Conservation (phyloP, 1,140 invertebrate genomes). For the Drosophila sulfurigaster region DNA sequence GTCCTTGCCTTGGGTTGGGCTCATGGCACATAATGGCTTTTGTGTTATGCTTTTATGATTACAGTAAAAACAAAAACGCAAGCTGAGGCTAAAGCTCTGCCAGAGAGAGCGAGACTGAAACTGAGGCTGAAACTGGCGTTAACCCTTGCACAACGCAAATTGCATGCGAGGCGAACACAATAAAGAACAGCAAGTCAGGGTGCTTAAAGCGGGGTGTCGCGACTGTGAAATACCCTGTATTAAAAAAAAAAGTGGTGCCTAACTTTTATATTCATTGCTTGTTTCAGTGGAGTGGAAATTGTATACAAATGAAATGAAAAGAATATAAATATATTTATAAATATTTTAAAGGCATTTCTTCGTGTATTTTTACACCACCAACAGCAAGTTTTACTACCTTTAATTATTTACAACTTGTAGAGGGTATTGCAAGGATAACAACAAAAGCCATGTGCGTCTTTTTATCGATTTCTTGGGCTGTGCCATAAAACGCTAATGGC, state of each 20-base stretch:
- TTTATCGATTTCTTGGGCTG: conserved; percentile 72
- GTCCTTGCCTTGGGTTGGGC: conserved; percentile 27
- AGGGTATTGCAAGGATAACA: conserved; percentile 29
- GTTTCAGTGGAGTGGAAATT: too few species aligned
- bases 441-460: conserved; percentile 41
- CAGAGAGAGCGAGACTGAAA: background rate
- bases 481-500: conserved; percentile 79
- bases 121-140: conserved; percentile 44
- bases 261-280: too few species aligned
- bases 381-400: too few species aligned
- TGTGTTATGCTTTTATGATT: conserved; percentile 81
- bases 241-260: background rate
- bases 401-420: background rate
- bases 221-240: background rate
- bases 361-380: too few species aligned
- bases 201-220: background rate
- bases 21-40: conserved; percentile 65
- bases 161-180: conserved; percentile 42
- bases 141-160: conserved; percentile 67
- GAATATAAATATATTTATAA: too few species aligned
- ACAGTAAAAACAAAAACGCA: conserved; percentile 60
- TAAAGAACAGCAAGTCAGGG: conserved; percentile 8
- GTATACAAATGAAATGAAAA: too few species aligned
- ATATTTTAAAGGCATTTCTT: too few species aligned
- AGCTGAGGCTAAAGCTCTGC: conserved; percentile 5